These are phyloP conservation scores for Eilema sororculum DNA, from an alignment of 2,888 invertebrate species.

Conservation along the genomic window DNA sequence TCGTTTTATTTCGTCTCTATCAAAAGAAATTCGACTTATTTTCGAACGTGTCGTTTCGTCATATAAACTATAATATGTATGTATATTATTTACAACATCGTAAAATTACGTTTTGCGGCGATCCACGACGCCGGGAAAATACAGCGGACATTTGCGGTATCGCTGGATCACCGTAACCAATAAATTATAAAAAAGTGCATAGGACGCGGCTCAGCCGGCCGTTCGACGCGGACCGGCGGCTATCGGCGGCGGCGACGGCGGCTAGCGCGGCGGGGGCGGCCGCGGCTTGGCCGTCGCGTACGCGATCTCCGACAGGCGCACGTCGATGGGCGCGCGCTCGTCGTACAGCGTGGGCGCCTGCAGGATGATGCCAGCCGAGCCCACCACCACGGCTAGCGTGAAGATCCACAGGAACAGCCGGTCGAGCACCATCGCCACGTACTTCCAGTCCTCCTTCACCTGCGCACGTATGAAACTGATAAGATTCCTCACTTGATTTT, in stretches of 20 bases:
- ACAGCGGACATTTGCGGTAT: slow-evolving; percentile 48
- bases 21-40: slow-evolving; percentile 84
- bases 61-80: slow-evolving; percentile 80
- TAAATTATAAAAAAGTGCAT: slow-evolving; percentile 47
- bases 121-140: slow-evolving; percentile 50
- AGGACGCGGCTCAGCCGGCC: slow-evolving; percentile 21
- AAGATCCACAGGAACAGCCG: slow-evolving; percentile 99
- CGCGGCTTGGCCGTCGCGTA: slow-evolving; percentile 95
- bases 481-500: neutral
- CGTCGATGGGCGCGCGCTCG: slow-evolving; percentile 95
- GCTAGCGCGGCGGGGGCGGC: slow-evolving; percentile 72
- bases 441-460: slow-evolving; percentile 99
- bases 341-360: slow-evolving; percentile 98
- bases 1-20: slow-evolving; percentile 83
- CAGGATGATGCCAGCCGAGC: slow-evolving; percentile 97
- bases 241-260: slow-evolving; percentile 21
- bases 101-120: slow-evolving; percentile 55
- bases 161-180: slow-evolving; percentile 50
- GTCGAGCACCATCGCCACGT: slow-evolving; percentile 99
- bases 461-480: slow-evolving; percentile 60
- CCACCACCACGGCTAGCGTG: slow-evolving; percentile 97
- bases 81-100: slow-evolving; percentile 72
- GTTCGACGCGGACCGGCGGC: neutral
- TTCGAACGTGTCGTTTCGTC: slow-evolving; percentile 77
- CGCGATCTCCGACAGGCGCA: slow-evolving; percentile 95